Evolutionary conservation across 2,113 vertebrate species (phyloP).

Genomic region (Typhlomys cinereus): DNA sequence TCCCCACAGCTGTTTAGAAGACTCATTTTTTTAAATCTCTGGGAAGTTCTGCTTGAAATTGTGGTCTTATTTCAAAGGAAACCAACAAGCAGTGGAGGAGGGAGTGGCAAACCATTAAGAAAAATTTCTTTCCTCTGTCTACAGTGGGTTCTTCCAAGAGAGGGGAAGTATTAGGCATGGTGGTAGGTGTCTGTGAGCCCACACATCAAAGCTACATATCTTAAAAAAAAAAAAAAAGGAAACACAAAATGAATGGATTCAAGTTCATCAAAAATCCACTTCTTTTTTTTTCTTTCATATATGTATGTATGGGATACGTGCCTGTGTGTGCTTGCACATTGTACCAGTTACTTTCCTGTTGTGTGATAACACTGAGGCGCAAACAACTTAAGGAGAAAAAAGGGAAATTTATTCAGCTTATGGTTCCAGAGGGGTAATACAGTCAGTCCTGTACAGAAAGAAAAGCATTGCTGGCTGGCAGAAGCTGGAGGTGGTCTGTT

Average conservation of each 20-base stretch:
- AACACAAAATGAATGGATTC: not conserved
- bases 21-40: conserved; percentile 32
- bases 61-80: conserved; percentile 65
- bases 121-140: conserved; percentile 44
- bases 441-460: too few relatives aligned
- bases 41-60: conserved; percentile 50
- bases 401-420: too few relatives aligned
- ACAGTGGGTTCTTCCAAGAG: not conserved
- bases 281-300: too few relatives aligned
- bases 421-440: too few relatives aligned
- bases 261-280: conserved; percentile 11
- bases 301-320: too few relatives aligned
- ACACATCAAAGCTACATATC: not conserved
- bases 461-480: too few relatives aligned
- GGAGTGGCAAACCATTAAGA: not conserved
- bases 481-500: too few relatives aligned
- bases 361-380: too few relatives aligned
- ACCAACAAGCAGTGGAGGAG: not conserved
- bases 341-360: too few relatives aligned
- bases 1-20: conserved; percentile 11
- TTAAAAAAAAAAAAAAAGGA: not conserved
- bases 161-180: not conserved
- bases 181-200: not conserved
- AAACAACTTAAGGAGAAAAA: too few relatives aligned
- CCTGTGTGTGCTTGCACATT: too few relatives aligned